These are phyloP conservation scores for Aquatica leii DNA, from an alignment of 2,888 invertebrate genomes.

Conservation along the genomic window DNA sequence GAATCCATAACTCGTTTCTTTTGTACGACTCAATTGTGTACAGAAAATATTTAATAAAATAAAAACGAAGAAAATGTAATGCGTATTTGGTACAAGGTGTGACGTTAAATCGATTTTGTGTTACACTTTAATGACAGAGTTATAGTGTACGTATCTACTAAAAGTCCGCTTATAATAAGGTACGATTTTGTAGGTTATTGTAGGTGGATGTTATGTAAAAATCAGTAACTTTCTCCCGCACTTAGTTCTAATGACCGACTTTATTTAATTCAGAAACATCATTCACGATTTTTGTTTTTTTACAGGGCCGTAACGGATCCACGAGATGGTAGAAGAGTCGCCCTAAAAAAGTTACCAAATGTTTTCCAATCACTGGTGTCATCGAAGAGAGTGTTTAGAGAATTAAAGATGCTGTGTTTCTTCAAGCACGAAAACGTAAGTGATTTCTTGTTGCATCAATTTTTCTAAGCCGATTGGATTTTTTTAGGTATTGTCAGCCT, in stretches of 20 bases:
- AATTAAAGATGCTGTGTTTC: slow-evolving; percentile 98
- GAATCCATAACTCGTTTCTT: neutral
- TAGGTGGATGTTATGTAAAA: neutral
- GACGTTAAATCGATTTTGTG: neutral
- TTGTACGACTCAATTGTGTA: neutral
- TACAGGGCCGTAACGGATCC: slow-evolving; percentile 99
- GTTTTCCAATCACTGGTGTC: slow-evolving; percentile 99
- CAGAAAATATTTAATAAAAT: slow-evolving; percentile 1
- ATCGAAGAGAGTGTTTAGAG: slow-evolving; percentile 97
- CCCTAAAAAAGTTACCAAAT: slow-evolving; percentile 99
- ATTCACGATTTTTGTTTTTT: slow-evolving; percentile 57
- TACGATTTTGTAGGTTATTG: neutral
- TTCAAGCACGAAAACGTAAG: slow-evolving; percentile 99
- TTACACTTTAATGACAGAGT: neutral
- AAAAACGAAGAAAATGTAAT: neutral
- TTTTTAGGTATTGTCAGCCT: slow-evolving; percentile 93
- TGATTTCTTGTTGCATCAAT: slow-evolving; percentile 49
- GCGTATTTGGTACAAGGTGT: neutral
- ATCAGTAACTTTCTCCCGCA: neutral
- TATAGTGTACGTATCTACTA: neutral
- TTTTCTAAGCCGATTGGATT: neutral
- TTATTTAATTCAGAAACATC: neutral
- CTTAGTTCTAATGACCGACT: neutral
- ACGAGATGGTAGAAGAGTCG: slow-evolving; percentile 96
- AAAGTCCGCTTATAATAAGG: neutral